phyloP scores from a whole-genome alignment of 2,797 vertebrate species.

The Hozukius guyotensis region DNA sequence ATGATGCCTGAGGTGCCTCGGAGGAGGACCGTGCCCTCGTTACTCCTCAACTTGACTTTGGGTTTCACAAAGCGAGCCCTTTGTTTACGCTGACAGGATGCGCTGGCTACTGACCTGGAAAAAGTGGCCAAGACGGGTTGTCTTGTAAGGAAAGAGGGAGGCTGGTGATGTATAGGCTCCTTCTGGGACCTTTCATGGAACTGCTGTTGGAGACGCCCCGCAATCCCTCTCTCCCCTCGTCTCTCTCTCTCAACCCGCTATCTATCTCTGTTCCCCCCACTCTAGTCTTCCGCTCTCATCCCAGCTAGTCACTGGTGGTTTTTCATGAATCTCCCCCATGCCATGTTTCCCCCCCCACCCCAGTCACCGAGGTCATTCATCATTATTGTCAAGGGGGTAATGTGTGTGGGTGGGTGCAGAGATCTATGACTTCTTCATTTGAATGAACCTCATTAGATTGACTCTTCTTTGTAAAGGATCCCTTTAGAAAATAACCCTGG shows the following conservation, averaged over 20 bases:
- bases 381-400: constrained; percentile 85
- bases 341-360: constrained; percentile 63
- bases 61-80: constrained; percentile 84
- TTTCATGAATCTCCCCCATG: constrained; percentile 78
- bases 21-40: constrained; percentile 80
- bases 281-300: constrained; percentile 60
- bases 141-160: constrained; percentile 82
- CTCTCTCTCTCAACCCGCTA: constrained; percentile 68
- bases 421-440: constrained; percentile 85
- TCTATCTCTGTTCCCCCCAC: constrained; percentile 68
- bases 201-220: constrained; percentile 74
- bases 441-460: constrained; percentile 85
- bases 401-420: constrained; percentile 82
- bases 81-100: constrained; percentile 88
- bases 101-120: constrained; percentile 88
- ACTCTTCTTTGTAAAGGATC: constrained; percentile 83
- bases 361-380: constrained; percentile 81
- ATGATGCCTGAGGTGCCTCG: constrained; percentile 84
- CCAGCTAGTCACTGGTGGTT: constrained; percentile 78
- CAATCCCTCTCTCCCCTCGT: constrained; percentile 73
- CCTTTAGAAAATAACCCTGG: constrained; percentile 81
- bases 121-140: constrained; percentile 85
- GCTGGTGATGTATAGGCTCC: constrained; percentile 81
- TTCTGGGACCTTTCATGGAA: constrained; percentile 79
- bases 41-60: constrained; percentile 87